phyloP scores from a whole-genome alignment of 2,888 invertebrate genomes.

The Nysson spinosus region DNA sequence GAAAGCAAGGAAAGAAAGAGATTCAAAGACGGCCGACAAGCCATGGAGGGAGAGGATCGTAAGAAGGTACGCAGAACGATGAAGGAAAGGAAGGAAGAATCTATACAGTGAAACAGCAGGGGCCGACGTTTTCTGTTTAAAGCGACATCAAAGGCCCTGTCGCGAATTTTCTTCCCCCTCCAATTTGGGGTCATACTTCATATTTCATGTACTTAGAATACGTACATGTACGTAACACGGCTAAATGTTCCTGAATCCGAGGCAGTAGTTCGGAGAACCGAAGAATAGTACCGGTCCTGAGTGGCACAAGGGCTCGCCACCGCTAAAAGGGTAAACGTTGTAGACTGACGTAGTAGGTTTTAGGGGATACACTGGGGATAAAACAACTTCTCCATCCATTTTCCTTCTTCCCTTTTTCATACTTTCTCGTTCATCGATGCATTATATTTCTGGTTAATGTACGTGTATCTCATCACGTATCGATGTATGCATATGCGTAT shows the following conservation, averaged over 20 bases:
- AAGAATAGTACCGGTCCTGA: constrained; percentile 50
- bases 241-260: constrained; percentile 32
- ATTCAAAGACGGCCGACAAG: constrained; percentile 55
- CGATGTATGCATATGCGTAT: constrained; percentile 13
- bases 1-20: constrained; percentile 27
- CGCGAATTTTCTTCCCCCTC: constrained; percentile 60
- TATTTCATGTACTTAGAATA: constrained; percentile 35
- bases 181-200: constrained; percentile 36
- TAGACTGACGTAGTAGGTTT: constrained; percentile 52
- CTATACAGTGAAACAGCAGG: constrained; percentile 38
- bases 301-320: constrained; percentile 33
- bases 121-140: constrained; percentile 65
- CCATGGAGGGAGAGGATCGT: constrained; percentile 38
- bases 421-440: constrained; percentile 20
- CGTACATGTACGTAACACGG: constrained; percentile 17
- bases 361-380: constrained; percentile 45
- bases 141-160: constrained; percentile 67
- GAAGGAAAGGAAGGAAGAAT: constrained; percentile 49
- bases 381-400: constrained; percentile 63
- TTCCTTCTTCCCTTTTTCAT: constrained; percentile 29
- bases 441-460: constrained; percentile 1
- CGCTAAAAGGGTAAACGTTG: constrained; percentile 66
- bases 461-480: neutral
- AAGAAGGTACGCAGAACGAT: constrained; percentile 38
- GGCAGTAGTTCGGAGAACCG: constrained; percentile 31